Percentiles rank a stretch among this genome's conserved stretches.
phyloP scores from a whole-genome alignment of 2,797 vertebrate genomes.

The Notoglanidium macrostoma region DNA sequence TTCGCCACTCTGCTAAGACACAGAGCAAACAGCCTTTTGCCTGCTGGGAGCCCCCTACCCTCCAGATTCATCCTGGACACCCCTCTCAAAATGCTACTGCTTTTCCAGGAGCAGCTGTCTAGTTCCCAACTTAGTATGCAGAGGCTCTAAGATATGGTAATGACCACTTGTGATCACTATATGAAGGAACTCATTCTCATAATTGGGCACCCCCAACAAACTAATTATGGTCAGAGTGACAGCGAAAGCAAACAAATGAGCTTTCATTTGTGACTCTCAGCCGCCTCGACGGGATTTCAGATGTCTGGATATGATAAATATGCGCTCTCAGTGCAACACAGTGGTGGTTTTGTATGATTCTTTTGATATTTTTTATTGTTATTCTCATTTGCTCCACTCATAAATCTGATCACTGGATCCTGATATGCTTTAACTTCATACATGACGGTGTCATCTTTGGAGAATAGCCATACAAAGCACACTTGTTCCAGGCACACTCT shows the following conservation, averaged over 20 bases:
- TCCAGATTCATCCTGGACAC: constrained; percentile 61
- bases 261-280: constrained; percentile 26
- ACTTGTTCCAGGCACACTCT: constrained; percentile 81
- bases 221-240: constrained; percentile 52
- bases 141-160: constrained; percentile 60
- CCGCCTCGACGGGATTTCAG: constrained; percentile 1
- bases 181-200: constrained; percentile 58
- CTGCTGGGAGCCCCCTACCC: constrained; percentile 65
- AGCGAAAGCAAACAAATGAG: constrained; percentile 47
- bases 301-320: constrained; percentile 19
- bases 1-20: constrained; percentile 62
- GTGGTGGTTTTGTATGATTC: not conserved
- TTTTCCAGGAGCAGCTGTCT: constrained; percentile 70
- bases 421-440: not conserved
- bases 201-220: constrained; percentile 47
- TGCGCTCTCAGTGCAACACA: not conserved
- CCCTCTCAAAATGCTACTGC: constrained; percentile 52
- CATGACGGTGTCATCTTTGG: constrained; percentile 11
- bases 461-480: constrained; percentile 81
- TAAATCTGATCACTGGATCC: not conserved
- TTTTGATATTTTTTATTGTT: not conserved
- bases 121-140: constrained; percentile 70
- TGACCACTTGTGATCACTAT: constrained; percentile 55
- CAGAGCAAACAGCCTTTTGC: constrained; percentile 65
- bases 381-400: not conserved